Base-by-base conservation (phyloP, 92 coral and sea anemone species). In the Actinostola sp. region DNA sequence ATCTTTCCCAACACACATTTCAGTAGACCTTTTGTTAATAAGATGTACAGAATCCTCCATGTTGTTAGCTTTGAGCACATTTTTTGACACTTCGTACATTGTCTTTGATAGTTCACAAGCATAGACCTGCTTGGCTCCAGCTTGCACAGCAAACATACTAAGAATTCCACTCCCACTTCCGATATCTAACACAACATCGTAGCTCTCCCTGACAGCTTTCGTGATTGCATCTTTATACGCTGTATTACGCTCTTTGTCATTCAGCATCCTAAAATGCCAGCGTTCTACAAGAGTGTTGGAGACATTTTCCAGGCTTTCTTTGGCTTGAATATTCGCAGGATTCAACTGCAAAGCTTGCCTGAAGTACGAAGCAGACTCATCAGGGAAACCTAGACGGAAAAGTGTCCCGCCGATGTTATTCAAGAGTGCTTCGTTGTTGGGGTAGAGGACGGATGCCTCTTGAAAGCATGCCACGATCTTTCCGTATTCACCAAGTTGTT, bases 71-170 rank as follows among this genome's bases (percentile, higher is more conserved):
- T 58, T 69, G 27, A 95, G 67, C 24, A 91, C 88, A 74, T 95
- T 97, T 26, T 46, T 71, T 2, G 97, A 93, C 64, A 95, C 78
- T 58, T 95, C 99, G 73, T 73, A 91, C 99, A 95, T 88, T 62
- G 97, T 91, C 76, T 91, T 91, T 10, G 99, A 95, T 93, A 95
- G 78, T 63, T 95, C 99, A 71, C 99, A 95, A 1, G 97, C 99
- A 59, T 76, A 88, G 4, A 95, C 99, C n/a, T 86, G 73, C 63
- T 77, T 86, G 0, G 99, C 97, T 0, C 97, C 96, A 1, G 95
- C 87, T 35, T 95, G 95, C 17, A 88, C 84, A 0, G 99, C 99
- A 80, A 88, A 95, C 99, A 95, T 95, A 51, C 99, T 95, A 29
- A 91, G 38, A 55, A 95, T 95, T 8, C 99, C 97, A 5, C 95